Evolutionary conservation across 2,888 invertebrate genomes (phyloP).

Genomic region (Phyto melanocephala): DNA sequence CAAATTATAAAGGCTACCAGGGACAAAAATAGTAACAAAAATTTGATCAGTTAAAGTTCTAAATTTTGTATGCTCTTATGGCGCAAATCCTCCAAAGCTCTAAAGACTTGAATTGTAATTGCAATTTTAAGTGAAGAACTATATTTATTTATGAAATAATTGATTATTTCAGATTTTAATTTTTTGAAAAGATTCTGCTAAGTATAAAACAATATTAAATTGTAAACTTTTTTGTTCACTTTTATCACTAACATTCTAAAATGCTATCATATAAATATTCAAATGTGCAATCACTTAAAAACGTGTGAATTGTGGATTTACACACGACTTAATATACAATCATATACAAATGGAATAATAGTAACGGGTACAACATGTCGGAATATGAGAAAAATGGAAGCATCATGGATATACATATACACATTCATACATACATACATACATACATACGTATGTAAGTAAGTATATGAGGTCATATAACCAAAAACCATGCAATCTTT

Average conservation of each 20-base stretch:
- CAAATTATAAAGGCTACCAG: no score
- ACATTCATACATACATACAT: no score
- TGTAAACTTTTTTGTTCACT: neutral
- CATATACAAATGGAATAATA: slow-evolving; percentile 25
- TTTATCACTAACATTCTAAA: neutral
- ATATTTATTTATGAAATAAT: no score
- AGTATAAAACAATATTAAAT: neutral
- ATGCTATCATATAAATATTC: slow-evolving; percentile 13
- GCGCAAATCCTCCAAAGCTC: no score
- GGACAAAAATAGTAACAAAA: no score
- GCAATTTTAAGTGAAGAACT: no score
- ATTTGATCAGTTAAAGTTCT: no score
- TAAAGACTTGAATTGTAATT: no score
- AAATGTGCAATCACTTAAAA: slow-evolving; percentile 62
- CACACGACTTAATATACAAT: slow-evolving; percentile 56
- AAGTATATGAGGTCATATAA: slow-evolving; percentile 30
- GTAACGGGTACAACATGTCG: neutral
- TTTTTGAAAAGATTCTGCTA: neutral
- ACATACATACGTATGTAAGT: neutral
- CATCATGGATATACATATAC: no score
- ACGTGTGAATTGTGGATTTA: slow-evolving; percentile 64
- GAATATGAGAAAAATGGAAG: slow-evolving; percentile 13
- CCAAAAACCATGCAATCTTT: slow-evolving; percentile 48
- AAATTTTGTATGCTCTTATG: no score
- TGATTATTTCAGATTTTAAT: no score